Conservation (phyloP, 2,797 vertebrate genomes). For the Sebastolobus alascanus region DNA sequence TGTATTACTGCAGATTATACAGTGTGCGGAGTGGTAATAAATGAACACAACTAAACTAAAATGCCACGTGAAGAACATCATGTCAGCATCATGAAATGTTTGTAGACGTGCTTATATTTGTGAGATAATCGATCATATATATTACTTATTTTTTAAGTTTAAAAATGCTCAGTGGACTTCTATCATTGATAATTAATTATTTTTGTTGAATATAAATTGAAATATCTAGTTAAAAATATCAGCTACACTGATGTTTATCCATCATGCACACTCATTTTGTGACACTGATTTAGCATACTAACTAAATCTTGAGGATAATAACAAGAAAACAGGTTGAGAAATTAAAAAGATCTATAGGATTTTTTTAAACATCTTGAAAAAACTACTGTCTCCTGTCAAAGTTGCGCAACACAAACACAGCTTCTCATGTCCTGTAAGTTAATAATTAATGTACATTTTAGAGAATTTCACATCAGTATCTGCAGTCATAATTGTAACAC, state of each 20-base stretch:
- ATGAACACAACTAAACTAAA: background rate
- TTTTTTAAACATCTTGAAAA: background rate
- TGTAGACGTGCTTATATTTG: background rate
- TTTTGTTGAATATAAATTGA: background rate
- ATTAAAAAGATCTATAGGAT: background rate
- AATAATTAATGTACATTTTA: background rate
- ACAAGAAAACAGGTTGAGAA: background rate
- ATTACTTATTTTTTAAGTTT: background rate
- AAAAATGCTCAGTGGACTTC: background rate
- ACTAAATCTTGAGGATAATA: background rate
- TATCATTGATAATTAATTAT: background rate
- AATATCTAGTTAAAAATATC: background rate
- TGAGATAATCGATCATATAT: background rate
- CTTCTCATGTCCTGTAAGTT: background rate
- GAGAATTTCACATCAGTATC: conserved; percentile 1
- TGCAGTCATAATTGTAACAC: background rate
- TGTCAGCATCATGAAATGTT: background rate
- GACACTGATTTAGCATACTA: background rate
- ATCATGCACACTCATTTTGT: background rate
- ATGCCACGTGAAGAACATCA: background rate
- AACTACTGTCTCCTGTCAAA: background rate
- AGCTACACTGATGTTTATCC: background rate
- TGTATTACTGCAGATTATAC: too few relatives aligned
- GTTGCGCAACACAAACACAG: background rate
- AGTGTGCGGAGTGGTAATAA: background rate